Conservation (phyloP, 2,888 invertebrate genomes). For the Timandra comae region DNA sequence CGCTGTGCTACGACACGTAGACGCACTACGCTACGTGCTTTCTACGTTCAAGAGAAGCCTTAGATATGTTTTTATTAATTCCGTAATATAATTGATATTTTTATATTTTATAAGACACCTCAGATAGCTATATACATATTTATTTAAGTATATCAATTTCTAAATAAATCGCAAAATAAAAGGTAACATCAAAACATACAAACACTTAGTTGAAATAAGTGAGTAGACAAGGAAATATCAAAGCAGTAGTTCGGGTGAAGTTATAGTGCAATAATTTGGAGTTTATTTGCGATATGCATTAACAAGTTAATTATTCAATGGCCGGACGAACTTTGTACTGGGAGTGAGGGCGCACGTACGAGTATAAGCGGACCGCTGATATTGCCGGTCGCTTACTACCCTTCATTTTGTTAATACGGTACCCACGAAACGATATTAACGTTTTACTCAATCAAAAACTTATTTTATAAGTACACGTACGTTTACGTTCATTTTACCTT, state of each 20-base stretch:
- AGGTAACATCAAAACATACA: no score
- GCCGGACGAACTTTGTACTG: conserved; percentile 35
- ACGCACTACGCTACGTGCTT: conserved; percentile 17
- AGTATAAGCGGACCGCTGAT: conserved; percentile 26
- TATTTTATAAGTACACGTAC: no score
- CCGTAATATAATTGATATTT: no score
- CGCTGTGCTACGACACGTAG: conserved; percentile 25
- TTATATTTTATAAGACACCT: no score
- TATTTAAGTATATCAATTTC: no score
- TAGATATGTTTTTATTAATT: neutral
- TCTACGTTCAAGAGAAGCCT: no score
- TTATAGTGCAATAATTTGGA: conserved; percentile 63
- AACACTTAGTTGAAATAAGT: no score
- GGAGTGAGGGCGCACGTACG: neutral
- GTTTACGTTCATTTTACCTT: no score
- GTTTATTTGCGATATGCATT: conserved; percentile 69
- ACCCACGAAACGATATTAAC: conserved; percentile 4
- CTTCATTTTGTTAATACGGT: conserved; percentile 9
- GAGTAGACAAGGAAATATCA: conserved; percentile 3
- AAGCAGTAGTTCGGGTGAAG: conserved; percentile 28
- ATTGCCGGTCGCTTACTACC: conserved; percentile 16
- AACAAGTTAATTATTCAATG: conserved; percentile 67
- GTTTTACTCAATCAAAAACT: no score
- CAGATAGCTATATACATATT: no score
- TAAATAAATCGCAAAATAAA: no score